Evolutionary conservation across 1,140 invertebrate genomes (phyloP).

Genomic region (Drosophila pruinosa): DNA sequence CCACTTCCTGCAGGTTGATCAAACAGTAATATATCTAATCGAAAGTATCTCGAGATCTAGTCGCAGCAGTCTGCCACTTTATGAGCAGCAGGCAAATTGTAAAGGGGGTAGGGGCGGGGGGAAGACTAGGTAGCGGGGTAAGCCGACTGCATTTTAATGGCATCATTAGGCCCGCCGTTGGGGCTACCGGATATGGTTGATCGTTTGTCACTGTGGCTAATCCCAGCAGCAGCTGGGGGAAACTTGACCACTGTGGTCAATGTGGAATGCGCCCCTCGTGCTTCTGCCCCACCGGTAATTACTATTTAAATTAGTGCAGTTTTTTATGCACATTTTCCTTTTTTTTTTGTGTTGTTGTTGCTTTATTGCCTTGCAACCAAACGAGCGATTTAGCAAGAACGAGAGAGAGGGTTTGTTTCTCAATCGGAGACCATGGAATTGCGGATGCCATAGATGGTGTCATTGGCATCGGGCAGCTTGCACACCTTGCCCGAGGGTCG

Average conservation of each 20-base stretch:
- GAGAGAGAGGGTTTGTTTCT: no score
- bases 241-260: conserved; percentile 1
- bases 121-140: neutral
- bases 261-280: neutral
- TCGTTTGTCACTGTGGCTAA: conserved; percentile 73
- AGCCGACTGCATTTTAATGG: conserved; percentile 68
- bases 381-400: conserved; percentile 57
- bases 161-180: conserved; percentile 68
- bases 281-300: conserved; percentile 45
- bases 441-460: conserved; percentile 63
- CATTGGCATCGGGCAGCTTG: conserved; percentile 68
- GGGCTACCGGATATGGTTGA: conserved; percentile 78
- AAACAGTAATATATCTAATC: neutral
- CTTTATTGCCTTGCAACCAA: conserved; percentile 43
- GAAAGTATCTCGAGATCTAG: neutral
- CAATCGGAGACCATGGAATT: conserved; percentile 33
- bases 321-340: conserved; percentile 46
- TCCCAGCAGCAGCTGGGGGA: conserved; percentile 17
- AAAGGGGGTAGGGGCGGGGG: neutral
- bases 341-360: neutral
- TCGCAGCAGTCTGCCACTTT: neutral
- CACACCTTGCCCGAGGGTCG: conserved; percentile 58
- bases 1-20: neutral
- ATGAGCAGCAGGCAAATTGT: neutral
- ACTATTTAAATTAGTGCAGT: conserved; percentile 74